Conservation (phyloP, 1,140 invertebrate species). For the Diorhabda sublineata region DNA sequence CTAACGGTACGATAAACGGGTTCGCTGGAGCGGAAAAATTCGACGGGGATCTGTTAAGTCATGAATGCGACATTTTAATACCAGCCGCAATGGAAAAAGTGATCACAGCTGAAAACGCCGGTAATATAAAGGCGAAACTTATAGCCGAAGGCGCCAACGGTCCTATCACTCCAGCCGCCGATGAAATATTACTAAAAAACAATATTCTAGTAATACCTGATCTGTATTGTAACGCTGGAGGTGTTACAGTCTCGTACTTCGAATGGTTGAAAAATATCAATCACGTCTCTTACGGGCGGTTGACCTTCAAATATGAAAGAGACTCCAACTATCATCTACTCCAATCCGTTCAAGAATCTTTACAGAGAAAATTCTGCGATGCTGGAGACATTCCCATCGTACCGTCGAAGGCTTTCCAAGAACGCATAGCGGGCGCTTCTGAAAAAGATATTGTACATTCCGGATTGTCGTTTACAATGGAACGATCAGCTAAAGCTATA, state of each 20-base stretch:
- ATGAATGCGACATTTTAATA: conserved; percentile 96
- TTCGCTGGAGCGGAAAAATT: conserved; percentile 88
- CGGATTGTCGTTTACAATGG: conserved; percentile 98
- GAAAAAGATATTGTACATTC: conserved; percentile 99
- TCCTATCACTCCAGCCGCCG: conserved; percentile 95
- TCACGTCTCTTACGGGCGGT: conserved; percentile 96
- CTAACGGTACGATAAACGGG: conserved; percentile 89
- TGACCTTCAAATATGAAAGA: conserved; percentile 98
- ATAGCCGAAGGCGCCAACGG: conserved; percentile 99
- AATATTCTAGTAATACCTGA: conserved; percentile 98
- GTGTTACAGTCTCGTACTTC: conserved; percentile 99
- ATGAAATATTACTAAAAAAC: conserved; percentile 89
- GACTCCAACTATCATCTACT: conserved; percentile 97
- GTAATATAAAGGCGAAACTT: conserved; percentile 88
- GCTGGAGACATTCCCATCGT: conserved; percentile 92
- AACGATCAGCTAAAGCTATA: conserved; percentile 78
- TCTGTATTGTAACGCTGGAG: conserved; percentile 95
- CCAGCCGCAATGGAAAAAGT: conserved; percentile 97
- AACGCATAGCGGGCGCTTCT: conserved; percentile 95
- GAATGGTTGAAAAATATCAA: conserved; percentile 99
- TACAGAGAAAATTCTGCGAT: conserved; percentile 93
- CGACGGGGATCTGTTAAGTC: conserved; percentile 84
- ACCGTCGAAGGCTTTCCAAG: conserved; percentile 93
- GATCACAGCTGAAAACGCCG: conserved; percentile 90
- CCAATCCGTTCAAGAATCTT: conserved; percentile 95